Evolutionary conservation across 2,888 invertebrate genomes (phyloP).

Genomic region (Calliphora vomitoria): DNA sequence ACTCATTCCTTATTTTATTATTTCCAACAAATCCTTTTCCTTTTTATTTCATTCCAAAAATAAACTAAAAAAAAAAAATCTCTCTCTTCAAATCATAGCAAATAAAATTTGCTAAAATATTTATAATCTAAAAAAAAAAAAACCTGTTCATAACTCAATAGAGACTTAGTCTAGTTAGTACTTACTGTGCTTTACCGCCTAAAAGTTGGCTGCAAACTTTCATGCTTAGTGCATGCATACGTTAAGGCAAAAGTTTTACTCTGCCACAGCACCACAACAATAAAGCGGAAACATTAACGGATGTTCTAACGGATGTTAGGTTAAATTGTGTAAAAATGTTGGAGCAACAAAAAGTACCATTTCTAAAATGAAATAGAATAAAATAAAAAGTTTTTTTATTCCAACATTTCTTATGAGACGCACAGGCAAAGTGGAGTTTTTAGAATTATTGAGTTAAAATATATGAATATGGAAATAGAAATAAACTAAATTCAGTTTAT

Average conservation of each 20-base stretch:
- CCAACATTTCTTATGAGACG: background rate
- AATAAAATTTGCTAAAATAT: constrained; percentile 61
- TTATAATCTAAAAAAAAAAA: constrained; percentile 14
- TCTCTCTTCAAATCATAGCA: constrained; percentile 31
- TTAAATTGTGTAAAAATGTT: constrained; percentile 66
- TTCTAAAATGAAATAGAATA: background rate
- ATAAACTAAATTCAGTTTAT: background rate
- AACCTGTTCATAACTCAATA: constrained; percentile 60
- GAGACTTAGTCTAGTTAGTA: constrained; percentile 38
- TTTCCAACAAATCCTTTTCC: constrained; percentile 44
- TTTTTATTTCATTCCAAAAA: background rate
- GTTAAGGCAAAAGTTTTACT: constrained; percentile 60
- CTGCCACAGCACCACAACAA: constrained; percentile 27
- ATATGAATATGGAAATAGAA: no score
- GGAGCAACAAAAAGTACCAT: background rate
- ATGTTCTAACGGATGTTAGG: constrained; percentile 67
- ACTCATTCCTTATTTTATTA: no score
- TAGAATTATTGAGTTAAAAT: background rate
- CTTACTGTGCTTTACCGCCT: constrained; percentile 25
- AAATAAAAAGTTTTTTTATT: background rate
- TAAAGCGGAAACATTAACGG: constrained; percentile 68
- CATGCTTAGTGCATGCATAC: no score
- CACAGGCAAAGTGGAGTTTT: background rate
- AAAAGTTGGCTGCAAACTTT: constrained; percentile 58
- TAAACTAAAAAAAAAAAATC: no score